phyloP scores from a whole-genome alignment of 1,140 invertebrate genomes.

The Pemphigus obesinymphae region DNA sequence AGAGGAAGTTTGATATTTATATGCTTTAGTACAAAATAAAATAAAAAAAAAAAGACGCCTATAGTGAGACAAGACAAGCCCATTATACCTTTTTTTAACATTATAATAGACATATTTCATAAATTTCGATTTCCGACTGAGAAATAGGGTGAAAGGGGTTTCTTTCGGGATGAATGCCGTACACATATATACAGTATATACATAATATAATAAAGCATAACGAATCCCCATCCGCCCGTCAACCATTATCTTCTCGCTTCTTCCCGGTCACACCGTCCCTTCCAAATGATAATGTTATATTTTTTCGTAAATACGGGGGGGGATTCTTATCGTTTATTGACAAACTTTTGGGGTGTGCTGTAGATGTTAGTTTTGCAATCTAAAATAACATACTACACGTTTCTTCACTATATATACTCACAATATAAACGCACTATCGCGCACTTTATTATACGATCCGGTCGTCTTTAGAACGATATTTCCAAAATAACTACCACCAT shows the following conservation, averaged over 20 bases:
- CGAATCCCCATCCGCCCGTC: not conserved
- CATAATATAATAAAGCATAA: conserved; percentile 21
- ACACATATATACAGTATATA: not conserved
- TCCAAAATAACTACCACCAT: no score
- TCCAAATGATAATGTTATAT: conserved; percentile 3
- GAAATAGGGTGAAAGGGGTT: conserved; percentile 1
- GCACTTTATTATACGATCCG: no score
- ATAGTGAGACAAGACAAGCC: not conserved
- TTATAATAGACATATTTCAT: conserved; percentile 9
- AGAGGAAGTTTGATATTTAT: not conserved
- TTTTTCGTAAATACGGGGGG: not conserved
- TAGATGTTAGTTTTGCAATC: not conserved
- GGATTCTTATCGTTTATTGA: not conserved
- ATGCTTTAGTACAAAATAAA: not conserved
- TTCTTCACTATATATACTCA: not conserved
- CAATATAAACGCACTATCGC: no score
- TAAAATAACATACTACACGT: not conserved
- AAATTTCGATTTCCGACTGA: not conserved
- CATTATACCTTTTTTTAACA: conserved; percentile 8
- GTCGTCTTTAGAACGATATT: no score
- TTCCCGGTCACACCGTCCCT: not conserved
- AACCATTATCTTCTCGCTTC: conserved; percentile 6
- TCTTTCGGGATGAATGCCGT: not conserved
- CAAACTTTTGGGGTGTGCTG: conserved; percentile 13
- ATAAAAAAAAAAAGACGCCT: not conserved